Evolutionary conservation across 1,140 invertebrate species (phyloP), one percentile per base, ranked within the genome.

Genomic region (Drosophila suzukii): DNA sequence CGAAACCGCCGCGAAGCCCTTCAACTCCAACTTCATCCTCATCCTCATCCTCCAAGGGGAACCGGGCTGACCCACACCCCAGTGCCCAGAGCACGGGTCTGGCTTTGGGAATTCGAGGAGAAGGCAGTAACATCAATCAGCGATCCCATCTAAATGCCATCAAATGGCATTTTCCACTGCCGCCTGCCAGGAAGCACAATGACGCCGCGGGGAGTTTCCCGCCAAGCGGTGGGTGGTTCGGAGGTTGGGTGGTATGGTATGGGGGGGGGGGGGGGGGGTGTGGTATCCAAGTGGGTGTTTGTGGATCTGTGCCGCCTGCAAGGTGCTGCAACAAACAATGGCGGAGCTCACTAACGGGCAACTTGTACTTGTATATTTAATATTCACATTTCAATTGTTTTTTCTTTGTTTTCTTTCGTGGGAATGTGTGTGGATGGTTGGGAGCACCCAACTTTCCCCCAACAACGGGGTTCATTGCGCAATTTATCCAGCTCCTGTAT

Each of bases 351-450:
- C 39, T 59, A 71, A 61, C 68, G 55, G 58, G 58, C 74, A 72
- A 78, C 81, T 78, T 81, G 68, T 86, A 75, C 82, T 85, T 78
- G 60, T 78, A 85, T 81, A 85, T 85, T 85, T 85, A 85, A 85
- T 85, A 85, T 85, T 85, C 82, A 85, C 78, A 85, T 85, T 85
- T 85, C 81, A 85, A 85, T 85, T 86, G 81, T 85, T 85, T 75
- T 76, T 67, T 53, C 46, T 41, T 41, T 67, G 63, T 55, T 71
- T 71, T 70, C 53, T 15, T 68, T 74, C 49, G 10, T 4, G 36
- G 20, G 10, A 41, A 20, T 20, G 30, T 30, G 27, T 13, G 41
- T 20, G 36, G 60, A 8, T 41, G 34, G 34, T 17, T 20, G 20
- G 20, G 44, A 15, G 27, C 27, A 32, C 2, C 30, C 50, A 15